Conservation (phyloP, 2,113 vertebrate genomes). For the Leuciscus idus region DNA sequence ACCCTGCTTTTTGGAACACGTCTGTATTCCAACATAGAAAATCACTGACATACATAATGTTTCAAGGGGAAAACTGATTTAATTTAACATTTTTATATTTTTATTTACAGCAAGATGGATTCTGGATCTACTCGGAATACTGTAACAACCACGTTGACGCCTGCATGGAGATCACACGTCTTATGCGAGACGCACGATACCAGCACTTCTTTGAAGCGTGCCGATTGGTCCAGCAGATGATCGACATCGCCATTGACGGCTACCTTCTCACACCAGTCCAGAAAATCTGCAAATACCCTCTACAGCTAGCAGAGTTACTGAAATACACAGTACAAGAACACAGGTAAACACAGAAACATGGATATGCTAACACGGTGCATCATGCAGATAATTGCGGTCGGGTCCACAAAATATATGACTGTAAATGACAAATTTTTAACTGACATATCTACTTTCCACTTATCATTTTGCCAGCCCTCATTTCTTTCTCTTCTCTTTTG, state of each 20-base stretch:
- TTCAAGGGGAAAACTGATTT: not conserved
- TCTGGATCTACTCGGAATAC: conserved; percentile 99
- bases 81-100: not conserved
- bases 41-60: not conserved
- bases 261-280: conserved; percentile 97
- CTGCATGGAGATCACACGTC: conserved; percentile 97
- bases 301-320: conserved; percentile 95
- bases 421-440: conserved; percentile 18
- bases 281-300: conserved; percentile 99
- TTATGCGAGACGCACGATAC: conserved; percentile 97
- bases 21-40: conserved; percentile 57
- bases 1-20: conserved; percentile 96
- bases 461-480: conserved; percentile 17
- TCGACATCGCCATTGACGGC: conserved; percentile 98
- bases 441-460: conserved; percentile 35
- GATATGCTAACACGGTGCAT: conserved; percentile 29
- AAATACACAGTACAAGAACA: conserved; percentile 99
- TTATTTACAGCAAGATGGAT: conserved; percentile 92
- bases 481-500: conserved; percentile 14
- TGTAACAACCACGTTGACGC: conserved; percentile 98
- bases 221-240: conserved; percentile 97
- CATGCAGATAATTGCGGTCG: not conserved
- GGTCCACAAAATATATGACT: conserved; percentile 9
- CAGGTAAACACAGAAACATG: conserved; percentile 78
- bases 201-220: conserved; percentile 99